Evolutionary conservation across 2,113 vertebrate species (phyloP), one percentile per base, ranked within the genome.

Genomic region (Vireo altiloquus): DNA sequence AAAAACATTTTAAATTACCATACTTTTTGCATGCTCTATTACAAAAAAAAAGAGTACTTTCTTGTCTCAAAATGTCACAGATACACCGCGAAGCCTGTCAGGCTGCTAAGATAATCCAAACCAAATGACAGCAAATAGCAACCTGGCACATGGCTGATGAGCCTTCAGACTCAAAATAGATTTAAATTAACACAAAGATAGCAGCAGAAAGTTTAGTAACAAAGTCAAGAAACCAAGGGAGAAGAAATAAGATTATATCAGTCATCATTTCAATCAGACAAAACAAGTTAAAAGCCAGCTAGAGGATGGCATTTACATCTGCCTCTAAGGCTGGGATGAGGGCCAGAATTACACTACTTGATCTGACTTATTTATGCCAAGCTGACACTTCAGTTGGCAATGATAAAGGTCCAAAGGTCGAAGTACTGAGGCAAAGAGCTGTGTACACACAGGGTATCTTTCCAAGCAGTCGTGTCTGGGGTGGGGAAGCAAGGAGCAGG

Each of bases 311-410:
- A 91, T 96, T 95, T 74, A 82, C 0, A 0, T 78, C 82, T 93
- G 91, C 64, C 81, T 78, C 57, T 68, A 42, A 84, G 68, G 54
- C 65, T 68, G 83, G 92, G 94, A 95, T 11, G 19, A 80, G 42
- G 30, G 95, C 82, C 95, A 97, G 91, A 90, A 90, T 10, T 42
- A 81, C 49, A 49, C 90, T 72, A 40, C 79, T 93, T 70, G 91
- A 89, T 74, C 60, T 72, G 76, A 80, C 16, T 60, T 84, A 92
- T 94, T 96, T 84, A 84, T 86, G 91, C 81, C 85, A 68, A 13
- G 24, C 66, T 83, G 87, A 87, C 71, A 92, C 80, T 94, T 87
- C n/a, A 61, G 39, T 4, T 84, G 69, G 72, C 71, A 94, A n/a
- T 15, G 40, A 85, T n/a, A 76, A 88, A 90, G 84, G 90, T 82